Percentiles rank a stretch among this genome's conserved stretches.
phyloP scores from a whole-genome alignment of 2,113 vertebrate genomes.

The Syngnathoides biaculeatus region DNA sequence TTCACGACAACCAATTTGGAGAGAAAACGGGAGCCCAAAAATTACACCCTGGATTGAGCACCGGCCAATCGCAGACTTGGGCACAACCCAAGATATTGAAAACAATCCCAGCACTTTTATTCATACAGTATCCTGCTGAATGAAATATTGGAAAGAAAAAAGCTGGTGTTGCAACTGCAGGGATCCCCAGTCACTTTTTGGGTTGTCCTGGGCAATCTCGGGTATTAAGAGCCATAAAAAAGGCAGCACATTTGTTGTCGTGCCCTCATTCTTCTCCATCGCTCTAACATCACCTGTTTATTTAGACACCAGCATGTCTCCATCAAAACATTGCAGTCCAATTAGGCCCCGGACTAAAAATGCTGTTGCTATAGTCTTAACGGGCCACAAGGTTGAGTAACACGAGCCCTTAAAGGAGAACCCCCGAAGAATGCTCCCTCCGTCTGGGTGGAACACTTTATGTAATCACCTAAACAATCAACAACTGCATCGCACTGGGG shows the following conservation, averaged over 20 bases:
- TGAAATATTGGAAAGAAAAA: not conserved
- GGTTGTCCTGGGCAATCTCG: conserved; percentile 1
- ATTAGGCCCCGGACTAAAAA: conserved; percentile 14
- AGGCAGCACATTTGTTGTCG: conserved; percentile 3
- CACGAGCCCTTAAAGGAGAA: conserved; percentile 39
- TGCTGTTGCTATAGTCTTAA: conserved; percentile 39
- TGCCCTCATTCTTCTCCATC: conserved; percentile 25
- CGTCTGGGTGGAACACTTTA: conserved; percentile 37
- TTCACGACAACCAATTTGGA: too few species aligned
- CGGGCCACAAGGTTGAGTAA: conserved; percentile 47
- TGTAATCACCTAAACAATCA: conserved; percentile 49
- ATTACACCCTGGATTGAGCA: not conserved
- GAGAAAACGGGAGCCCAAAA: too few species aligned
- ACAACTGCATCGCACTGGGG: conserved; percentile 28
- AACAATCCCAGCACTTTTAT: not conserved
- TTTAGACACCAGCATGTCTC: conserved; percentile 48
- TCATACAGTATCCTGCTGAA: not conserved
- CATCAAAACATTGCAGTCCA: conserved; percentile 31
- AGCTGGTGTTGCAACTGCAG: not conserved
- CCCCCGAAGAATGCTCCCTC: conserved; percentile 31
- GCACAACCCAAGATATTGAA: not conserved
- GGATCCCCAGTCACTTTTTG: not conserved
- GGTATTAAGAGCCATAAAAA: not conserved
- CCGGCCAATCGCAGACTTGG: not conserved
- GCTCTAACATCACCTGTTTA: conserved; percentile 42